phyloP scores from a whole-genome alignment of 2,113 vertebrate genomes.

The Poecilia latipinna region DNA sequence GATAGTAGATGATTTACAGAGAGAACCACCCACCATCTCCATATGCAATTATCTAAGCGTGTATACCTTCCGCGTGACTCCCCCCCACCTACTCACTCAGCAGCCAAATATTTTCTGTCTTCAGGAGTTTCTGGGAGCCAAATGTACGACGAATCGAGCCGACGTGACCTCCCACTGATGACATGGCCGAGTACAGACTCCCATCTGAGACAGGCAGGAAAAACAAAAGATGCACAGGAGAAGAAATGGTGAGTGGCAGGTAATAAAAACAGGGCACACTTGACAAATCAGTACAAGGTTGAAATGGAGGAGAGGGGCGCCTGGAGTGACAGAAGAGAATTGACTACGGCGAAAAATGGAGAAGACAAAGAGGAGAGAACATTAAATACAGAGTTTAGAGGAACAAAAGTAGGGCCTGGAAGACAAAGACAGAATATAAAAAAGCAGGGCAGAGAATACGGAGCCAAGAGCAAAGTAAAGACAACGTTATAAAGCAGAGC shows the following conservation, averaged over 20 bases:
- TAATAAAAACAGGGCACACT: conserved; percentile 13
- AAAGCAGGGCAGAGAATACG: background rate
- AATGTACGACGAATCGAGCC: conserved; percentile 81
- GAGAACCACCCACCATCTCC: conserved; percentile 50
- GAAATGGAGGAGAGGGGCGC: conserved; percentile 8
- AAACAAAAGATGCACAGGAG: conserved; percentile 8
- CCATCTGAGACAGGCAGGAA: conserved; percentile 70
- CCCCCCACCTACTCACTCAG: conserved; percentile 77
- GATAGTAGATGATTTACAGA: conserved; percentile 36
- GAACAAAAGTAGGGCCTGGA: conserved; percentile 7
- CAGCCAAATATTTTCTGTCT: conserved; percentile 83
- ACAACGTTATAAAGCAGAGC: conserved; percentile 47
- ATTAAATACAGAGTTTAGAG: conserved; percentile 32
- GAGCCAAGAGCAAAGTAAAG: conserved; percentile 30
- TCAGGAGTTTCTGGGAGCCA: conserved; percentile 79
- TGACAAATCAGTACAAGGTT: conserved; percentile 35
- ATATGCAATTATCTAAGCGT: conserved; percentile 40
- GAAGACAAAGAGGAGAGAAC: conserved; percentile 9
- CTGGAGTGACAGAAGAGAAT: conserved; percentile 8
- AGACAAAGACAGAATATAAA: conserved; percentile 15
- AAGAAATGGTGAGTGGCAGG: conserved; percentile 8
- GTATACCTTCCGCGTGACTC: conserved; percentile 13
- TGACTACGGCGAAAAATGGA: conserved; percentile 24
- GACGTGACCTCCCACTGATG: conserved; percentile 63
- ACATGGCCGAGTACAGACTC: conserved; percentile 83